phyloP scores from a whole-genome alignment of 2,888 invertebrate species.

The Thelaira solivaga region DNA sequence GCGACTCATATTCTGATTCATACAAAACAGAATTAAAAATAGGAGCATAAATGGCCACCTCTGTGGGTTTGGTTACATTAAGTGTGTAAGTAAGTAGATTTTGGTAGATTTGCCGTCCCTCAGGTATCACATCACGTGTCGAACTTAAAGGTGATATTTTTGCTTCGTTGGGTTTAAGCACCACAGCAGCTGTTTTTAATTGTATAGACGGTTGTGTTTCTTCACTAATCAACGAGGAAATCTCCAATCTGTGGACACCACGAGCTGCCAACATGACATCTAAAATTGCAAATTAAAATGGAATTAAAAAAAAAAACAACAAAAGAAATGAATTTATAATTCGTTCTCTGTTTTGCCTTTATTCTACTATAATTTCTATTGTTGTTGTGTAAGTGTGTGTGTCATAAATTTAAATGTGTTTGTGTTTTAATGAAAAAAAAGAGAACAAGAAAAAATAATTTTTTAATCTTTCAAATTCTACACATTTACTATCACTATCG shows the following conservation, averaged over 20 bases:
- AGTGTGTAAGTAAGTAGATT: conserved; percentile 92
- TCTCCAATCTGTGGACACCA: conserved; percentile 84
- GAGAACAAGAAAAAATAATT: too few species aligned
- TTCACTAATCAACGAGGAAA: conserved; percentile 83
- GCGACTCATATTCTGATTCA: conserved; percentile 96
- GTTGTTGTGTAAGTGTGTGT: background rate
- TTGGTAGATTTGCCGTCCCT: conserved; percentile 93
- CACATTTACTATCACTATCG: conserved; percentile 40
- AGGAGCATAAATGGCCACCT: conserved; percentile 88
- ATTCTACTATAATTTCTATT: conserved; percentile 17
- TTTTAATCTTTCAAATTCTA: conserved; percentile 50
- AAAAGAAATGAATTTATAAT: conserved; percentile 24
- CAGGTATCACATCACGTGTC: conserved; percentile 90
- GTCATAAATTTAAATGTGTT: background rate
- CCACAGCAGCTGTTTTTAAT: conserved; percentile 86
- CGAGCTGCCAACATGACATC: conserved; percentile 86
- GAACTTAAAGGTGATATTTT: conserved; percentile 88
- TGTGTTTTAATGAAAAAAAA: conserved; percentile 51
- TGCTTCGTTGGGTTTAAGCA: conserved; percentile 87
- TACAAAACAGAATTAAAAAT: conserved; percentile 92
- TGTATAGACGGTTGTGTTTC: conserved; percentile 87
- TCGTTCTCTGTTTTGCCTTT: conserved; percentile 33
- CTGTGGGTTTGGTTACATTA: conserved; percentile 87
- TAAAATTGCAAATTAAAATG: conserved; percentile 63
- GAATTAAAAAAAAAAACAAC: background rate